phyloP scores from a whole-genome alignment of 1,140 invertebrate species.

The Cherax destructor region DNA sequence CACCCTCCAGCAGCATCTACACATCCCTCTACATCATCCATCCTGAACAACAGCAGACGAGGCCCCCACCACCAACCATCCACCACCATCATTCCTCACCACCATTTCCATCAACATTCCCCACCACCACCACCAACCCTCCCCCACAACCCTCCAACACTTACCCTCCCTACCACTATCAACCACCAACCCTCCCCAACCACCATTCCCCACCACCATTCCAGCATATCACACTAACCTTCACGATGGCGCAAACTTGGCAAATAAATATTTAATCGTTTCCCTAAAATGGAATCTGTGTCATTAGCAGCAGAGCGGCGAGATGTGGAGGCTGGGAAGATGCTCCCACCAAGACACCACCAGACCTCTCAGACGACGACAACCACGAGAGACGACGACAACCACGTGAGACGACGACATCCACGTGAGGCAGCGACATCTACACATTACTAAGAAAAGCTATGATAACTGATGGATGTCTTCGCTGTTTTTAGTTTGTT shows the following conservation, averaged over 20 bases:
- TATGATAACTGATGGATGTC: constrained; percentile 17
- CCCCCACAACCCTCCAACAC: background rate
- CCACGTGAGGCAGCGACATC: constrained; percentile 9
- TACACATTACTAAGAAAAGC: constrained; percentile 21
- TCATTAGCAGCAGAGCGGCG: constrained; percentile 43
- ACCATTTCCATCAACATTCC: background rate
- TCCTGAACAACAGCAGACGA: no score
- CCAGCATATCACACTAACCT: constrained; percentile 21
- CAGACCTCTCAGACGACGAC: background rate
- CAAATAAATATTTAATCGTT: constrained; percentile 62
- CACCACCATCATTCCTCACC: no score
- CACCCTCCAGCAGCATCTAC: no score
- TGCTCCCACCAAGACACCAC: background rate
- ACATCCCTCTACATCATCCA: background rate
- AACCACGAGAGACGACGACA: no score
- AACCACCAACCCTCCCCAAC: background rate
- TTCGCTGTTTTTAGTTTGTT: background rate
- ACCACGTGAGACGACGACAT: constrained; percentile 6
- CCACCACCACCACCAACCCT: background rate
- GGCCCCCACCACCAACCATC: no score
- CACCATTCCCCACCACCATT: background rate
- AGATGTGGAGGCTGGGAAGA: constrained; percentile 20
- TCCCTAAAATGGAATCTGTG: constrained; percentile 57
- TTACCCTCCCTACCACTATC: background rate
- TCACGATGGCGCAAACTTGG: constrained; percentile 43